phyloP scores from a whole-genome alignment of 2,113 vertebrate species.

The Odobenus rosmarus region DNA sequence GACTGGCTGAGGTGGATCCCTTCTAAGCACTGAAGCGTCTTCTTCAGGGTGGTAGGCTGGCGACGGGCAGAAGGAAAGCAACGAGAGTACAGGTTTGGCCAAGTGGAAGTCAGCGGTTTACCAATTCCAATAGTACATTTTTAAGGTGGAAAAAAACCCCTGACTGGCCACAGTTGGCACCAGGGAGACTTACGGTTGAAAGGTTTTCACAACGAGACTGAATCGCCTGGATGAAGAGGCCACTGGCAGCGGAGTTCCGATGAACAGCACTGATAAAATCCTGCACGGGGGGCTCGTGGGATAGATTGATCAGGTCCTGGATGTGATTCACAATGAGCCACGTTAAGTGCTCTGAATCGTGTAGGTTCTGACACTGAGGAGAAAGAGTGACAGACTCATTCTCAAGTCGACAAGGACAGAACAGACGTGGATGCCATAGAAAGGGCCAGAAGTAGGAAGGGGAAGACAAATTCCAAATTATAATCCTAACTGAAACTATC shows the following conservation, averaged over 20 bases:
- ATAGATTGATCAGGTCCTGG: conserved; percentile 95
- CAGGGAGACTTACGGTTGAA: conserved; percentile 88
- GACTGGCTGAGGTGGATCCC: conserved; percentile 99
- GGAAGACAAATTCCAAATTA: background rate
- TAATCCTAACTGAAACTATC: background rate
- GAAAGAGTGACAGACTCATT: background rate
- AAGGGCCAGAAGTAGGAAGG: background rate
- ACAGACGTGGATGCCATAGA: fast-evolving
- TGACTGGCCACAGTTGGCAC: fast-evolving
- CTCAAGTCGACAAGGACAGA: background rate
- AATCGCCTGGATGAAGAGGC: conserved; percentile 98
- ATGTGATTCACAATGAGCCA: conserved; percentile 99
- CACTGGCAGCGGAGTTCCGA: conserved; percentile 97
- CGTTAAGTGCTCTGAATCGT: conserved; percentile 97
- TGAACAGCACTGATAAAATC: conserved; percentile 98
- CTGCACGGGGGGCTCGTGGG: conserved; percentile 97
- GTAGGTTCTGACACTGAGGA: conserved; percentile 96
- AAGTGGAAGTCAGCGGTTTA: background rate
- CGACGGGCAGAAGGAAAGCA: background rate
- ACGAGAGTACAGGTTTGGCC: background rate
- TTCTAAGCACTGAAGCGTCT: conserved; percentile 96
- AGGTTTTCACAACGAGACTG: conserved; percentile 98
- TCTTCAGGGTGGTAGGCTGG: conserved; percentile 95
- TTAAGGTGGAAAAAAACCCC: background rate
- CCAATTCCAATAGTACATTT: background rate